These are phyloP conservation scores for Pygoscelis antarcticus DNA, from an alignment of 2,113 vertebrate genomes.

Conservation along the genomic window DNA sequence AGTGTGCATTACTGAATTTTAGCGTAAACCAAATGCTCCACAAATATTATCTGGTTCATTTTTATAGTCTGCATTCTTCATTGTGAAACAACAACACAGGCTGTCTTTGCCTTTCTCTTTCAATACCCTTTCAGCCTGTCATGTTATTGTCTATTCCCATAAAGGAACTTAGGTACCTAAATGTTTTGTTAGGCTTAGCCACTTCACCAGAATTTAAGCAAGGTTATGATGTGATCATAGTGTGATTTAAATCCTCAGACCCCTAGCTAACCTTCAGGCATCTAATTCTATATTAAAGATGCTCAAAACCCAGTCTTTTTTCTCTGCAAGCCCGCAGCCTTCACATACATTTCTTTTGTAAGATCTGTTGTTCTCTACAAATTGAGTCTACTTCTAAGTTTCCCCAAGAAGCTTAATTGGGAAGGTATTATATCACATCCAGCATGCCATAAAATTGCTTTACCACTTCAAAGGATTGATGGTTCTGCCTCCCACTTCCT, in stretches of 20 bases:
- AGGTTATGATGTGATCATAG: background rate
- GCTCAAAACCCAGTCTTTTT: background rate
- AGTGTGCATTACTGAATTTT: background rate
- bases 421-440: background rate
- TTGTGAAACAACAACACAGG: background rate
- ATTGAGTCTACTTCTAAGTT: background rate
- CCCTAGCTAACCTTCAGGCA: background rate
- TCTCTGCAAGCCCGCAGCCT: background rate
- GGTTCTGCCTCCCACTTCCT: background rate
- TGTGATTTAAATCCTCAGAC: background rate
- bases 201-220: background rate
- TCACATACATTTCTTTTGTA: background rate
- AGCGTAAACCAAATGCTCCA: background rate
- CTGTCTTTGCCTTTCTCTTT: background rate
- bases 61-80: background rate
- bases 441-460: background rate
- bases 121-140: background rate
- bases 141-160: background rate
- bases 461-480: background rate
- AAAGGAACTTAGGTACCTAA: background rate
- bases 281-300: background rate
- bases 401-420: background rate
- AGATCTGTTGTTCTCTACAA: background rate
- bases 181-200: background rate
- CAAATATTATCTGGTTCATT: background rate